Evolutionary conservation across 2,113 vertebrate genomes (phyloP), one percentile per base, ranked within the genome.

Genomic region (Phoenicopterus ruber): DNA sequence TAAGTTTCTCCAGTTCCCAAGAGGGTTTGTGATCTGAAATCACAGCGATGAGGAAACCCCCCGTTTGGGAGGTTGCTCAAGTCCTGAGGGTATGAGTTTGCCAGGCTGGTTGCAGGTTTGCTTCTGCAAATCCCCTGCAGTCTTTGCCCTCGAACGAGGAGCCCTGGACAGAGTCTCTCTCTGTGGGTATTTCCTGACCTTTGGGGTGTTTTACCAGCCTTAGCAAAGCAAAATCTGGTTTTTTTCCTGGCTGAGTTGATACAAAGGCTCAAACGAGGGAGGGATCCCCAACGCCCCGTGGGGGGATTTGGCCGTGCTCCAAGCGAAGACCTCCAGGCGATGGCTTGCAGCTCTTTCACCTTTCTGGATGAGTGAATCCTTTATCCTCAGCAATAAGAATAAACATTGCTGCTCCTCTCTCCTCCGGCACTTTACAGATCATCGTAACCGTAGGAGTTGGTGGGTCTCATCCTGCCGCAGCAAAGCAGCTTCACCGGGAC

Each of bases 1-100:
- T 16, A 4, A 54, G 20, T 19, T 85, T 74, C 18, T 88, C 29
- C 15, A 29, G 34, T 12, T 88, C 86, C 42, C 61, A 20, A 1
- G 70, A 19, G 17, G 28, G 24, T 70, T 62, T 79, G 46, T 88
- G 34, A 38, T 62, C 15, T 15, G 15, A 3, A 32, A 9, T 65
- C 19, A 2, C 29, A 7, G 49, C 2, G 1, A 3, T 28, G 7
- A 13, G 79, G 57, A 29, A 2, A 0, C 3, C 17, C 21, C 17
- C 10, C 1, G 0, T 9, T 13, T 0, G 1, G 28, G 36, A 1
- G 1, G 69, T 49, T 70, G 52, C 22, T 17, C 55, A 31, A 17
- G 59, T n/a, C 28, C 6, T 4, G 8, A 7, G 26, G 57, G 34
- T 34, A 7, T 1, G 22, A 19, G n/a, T 32, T 61, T 44, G 21